phyloP scores from a whole-genome alignment of 2,888 invertebrate genomes.

The Xestia sexstrigata region DNA sequence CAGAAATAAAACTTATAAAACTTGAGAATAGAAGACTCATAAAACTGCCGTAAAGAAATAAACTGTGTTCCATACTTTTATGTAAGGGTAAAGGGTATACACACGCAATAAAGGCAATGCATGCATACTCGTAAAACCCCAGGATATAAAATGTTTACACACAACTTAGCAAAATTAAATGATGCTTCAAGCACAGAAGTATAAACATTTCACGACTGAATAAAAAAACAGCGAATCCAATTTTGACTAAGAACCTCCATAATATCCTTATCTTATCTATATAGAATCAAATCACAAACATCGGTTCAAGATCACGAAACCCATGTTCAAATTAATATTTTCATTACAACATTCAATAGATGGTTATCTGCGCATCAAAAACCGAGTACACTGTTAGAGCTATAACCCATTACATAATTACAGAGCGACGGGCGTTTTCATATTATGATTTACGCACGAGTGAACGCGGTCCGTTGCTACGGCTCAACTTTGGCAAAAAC shows the following conservation, averaged over 20 bases:
- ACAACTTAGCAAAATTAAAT: slow-evolving; percentile 37
- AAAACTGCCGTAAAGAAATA: slow-evolving; percentile 49
- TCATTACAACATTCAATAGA: slow-evolving; percentile 72
- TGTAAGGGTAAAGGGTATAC: slow-evolving; percentile 37
- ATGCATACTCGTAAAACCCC: slow-evolving; percentile 24
- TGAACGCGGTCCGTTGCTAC: slow-evolving; percentile 65
- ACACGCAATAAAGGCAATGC: slow-evolving; percentile 38
- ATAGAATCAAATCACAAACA: slow-evolving; percentile 69
- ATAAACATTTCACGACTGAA: slow-evolving; percentile 14
- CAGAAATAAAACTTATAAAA: slow-evolving; percentile 40
- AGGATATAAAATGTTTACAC: slow-evolving; percentile 37
- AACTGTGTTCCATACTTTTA: slow-evolving; percentile 26
- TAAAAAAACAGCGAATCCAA: slow-evolving; percentile 26
- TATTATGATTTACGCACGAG: slow-evolving; percentile 80
- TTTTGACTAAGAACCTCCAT: slow-evolving; percentile 6
- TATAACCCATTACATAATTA: slow-evolving; percentile 70
- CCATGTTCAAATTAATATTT: slow-evolving; percentile 72
- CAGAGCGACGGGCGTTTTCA: slow-evolving; percentile 71
- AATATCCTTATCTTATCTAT: slow-evolving; percentile 68
- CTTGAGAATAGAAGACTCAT: slow-evolving; percentile 10
- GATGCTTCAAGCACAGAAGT: background rate
- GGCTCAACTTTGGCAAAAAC: slow-evolving; percentile 62
- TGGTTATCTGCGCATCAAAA: slow-evolving; percentile 73
- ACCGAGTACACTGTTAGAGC: slow-evolving; percentile 61
- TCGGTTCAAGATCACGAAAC: slow-evolving; percentile 66